Conservation (phyloP, 2,888 invertebrate genomes). For the Papilio elwesi region DNA sequence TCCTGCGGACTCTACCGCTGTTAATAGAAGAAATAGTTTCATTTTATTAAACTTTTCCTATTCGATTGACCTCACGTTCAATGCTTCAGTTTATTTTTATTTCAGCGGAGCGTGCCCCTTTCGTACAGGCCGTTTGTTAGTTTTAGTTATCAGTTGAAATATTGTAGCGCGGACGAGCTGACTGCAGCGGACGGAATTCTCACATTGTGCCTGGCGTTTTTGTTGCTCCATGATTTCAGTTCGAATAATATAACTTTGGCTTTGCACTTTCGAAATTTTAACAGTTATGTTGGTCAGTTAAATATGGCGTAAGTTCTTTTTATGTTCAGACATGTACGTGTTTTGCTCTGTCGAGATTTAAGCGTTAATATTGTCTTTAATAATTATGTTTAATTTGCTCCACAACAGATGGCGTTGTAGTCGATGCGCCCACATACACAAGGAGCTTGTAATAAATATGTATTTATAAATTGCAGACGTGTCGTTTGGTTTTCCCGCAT, state of each 20-base stretch:
- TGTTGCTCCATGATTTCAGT: slow-evolving; percentile 11
- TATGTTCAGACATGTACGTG: neutral
- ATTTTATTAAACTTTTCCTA: neutral
- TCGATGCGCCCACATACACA: no score
- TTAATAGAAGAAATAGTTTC: no score
- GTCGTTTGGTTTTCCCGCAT: no score
- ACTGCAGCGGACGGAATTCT: neutral
- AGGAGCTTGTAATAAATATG: no score
- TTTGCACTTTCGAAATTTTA: neutral
- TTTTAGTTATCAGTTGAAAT: slow-evolving; percentile 22
- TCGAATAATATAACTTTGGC: slow-evolving; percentile 19
- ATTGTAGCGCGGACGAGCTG: neutral
- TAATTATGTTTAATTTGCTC: neutral
- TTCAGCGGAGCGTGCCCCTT: neutral
- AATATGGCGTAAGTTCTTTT: neutral
- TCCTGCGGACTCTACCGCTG: no score
- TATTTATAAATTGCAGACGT: no score
- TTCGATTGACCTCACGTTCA: neutral
- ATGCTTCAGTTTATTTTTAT: neutral
- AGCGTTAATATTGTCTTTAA: neutral
- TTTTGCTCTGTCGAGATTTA: neutral
- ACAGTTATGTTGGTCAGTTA: slow-evolving; percentile 1
- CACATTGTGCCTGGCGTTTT: slow-evolving; percentile 14
- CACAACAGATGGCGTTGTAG: neutral
- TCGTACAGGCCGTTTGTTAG: slow-evolving; percentile 20